Conservation (phyloP, 2,797 vertebrate species). For the Intellagama lesueurii region DNA sequence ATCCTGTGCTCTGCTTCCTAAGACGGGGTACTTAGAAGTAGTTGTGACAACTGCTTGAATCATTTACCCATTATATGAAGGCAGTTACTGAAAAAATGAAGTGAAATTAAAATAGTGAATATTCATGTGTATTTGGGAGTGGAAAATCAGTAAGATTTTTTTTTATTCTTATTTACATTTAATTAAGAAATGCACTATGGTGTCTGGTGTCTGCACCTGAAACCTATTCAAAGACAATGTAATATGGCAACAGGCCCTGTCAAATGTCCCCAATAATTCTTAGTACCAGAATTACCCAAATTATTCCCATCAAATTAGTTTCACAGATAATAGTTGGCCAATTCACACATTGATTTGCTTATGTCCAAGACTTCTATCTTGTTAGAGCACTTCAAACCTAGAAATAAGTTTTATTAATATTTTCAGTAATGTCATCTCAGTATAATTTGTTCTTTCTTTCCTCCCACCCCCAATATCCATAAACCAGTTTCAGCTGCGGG, state of each 20-base stretch:
- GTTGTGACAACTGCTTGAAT: not conserved
- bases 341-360: not conserved
- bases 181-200: constrained; percentile 16
- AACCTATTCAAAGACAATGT: not conserved
- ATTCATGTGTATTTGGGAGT: not conserved
- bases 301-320: constrained; percentile 16
- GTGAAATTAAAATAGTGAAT: constrained; percentile 26
- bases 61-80: not conserved
- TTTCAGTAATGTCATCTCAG: constrained; percentile 29
- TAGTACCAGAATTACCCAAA: not conserved
- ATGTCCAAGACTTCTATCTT: constrained; percentile 28
- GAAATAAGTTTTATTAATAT: not conserved
- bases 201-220: not conserved
- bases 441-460: not conserved
- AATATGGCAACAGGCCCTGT: not conserved
- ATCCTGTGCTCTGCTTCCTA: not conserved
- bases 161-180: not conserved
- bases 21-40: not conserved
- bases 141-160: not conserved
- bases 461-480: not conserved
- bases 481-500: constrained; percentile 3
- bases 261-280: constrained; percentile 29
- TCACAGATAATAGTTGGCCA: constrained; percentile 7
- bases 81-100: constrained; percentile 7
- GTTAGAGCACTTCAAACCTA: constrained; percentile 17